Evolutionary conservation across 2,113 vertebrate species (phyloP).

Genomic region (Antechinus stuartii): DNA sequence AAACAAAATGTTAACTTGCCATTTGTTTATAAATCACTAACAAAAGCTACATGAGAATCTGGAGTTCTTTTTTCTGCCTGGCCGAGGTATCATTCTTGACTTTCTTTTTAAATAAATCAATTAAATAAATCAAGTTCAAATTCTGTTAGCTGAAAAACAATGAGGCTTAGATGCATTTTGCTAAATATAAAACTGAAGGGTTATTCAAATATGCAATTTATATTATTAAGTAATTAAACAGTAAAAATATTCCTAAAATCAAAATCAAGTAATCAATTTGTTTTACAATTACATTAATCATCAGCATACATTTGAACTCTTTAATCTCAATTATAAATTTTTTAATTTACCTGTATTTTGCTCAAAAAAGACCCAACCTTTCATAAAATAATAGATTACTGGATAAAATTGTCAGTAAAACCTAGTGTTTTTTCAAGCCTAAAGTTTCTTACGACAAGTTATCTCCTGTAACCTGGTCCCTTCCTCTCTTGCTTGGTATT

Average conservation of each 20-base stretch:
- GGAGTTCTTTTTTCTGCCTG: neutral
- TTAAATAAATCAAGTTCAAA: conserved; percentile 7
- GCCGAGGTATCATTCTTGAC: neutral
- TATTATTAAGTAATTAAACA: conserved; percentile 21
- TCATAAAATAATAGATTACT: conserved; percentile 9
- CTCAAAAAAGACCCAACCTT: conserved; percentile 32
- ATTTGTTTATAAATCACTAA: neutral
- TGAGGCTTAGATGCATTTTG: conserved; percentile 19
- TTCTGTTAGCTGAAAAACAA: neutral
- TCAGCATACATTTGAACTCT: too few species aligned
- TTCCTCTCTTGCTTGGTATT: too few species aligned
- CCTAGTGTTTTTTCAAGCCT: too few species aligned
- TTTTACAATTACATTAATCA: neutral
- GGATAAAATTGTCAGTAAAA: too few species aligned
- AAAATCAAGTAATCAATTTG: conserved; percentile 2
- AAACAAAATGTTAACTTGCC: neutral
- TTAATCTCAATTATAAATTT: too few species aligned
- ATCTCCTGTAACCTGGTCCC: too few species aligned
- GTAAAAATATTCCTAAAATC: neutral
- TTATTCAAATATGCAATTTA: neutral
- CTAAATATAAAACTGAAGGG: conserved; percentile 5
- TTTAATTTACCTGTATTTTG: conserved; percentile 12
- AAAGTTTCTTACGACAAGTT: too few species aligned
- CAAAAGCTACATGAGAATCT: neutral
- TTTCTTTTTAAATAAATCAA: neutral